Conservation (phyloP, 1,140 invertebrate genomes). For the Diorhabda carinulata region DNA sequence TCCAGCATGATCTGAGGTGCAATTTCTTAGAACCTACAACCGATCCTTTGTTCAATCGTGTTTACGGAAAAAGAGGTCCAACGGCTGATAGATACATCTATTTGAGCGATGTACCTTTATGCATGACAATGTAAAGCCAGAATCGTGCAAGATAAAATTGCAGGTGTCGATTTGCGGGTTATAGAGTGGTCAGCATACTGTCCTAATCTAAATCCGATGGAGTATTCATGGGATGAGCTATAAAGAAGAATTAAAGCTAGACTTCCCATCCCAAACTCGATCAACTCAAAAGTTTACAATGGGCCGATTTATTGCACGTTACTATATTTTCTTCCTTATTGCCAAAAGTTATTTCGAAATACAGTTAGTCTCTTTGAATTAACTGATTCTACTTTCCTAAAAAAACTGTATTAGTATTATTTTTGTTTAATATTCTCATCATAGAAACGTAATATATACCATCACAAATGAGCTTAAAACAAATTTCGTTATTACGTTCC, state of each 20-base stretch:
- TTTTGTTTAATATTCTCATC: too few species aligned
- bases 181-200: background rate
- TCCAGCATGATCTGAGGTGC: background rate
- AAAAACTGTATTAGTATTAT: too few species aligned
- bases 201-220: background rate
- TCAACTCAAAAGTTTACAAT: too few species aligned
- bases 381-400: too few species aligned
- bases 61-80: background rate
- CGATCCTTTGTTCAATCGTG: background rate
- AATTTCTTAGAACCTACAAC: background rate
- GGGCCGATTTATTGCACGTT: too few species aligned
- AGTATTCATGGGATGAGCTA: background rate
- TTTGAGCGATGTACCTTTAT: background rate
- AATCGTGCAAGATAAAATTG: background rate
- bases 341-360: too few species aligned
- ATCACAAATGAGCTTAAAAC: too few species aligned
- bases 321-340: too few species aligned
- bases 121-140: background rate
- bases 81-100: background rate
- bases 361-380: too few species aligned
- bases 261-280: too few species aligned
- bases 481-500: too few species aligned
- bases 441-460: too few species aligned
- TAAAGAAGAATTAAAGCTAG: background rate
- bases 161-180: background rate